Conservation (phyloP, 1,140 invertebrate species). For the Lasioglossum albipes region DNA sequence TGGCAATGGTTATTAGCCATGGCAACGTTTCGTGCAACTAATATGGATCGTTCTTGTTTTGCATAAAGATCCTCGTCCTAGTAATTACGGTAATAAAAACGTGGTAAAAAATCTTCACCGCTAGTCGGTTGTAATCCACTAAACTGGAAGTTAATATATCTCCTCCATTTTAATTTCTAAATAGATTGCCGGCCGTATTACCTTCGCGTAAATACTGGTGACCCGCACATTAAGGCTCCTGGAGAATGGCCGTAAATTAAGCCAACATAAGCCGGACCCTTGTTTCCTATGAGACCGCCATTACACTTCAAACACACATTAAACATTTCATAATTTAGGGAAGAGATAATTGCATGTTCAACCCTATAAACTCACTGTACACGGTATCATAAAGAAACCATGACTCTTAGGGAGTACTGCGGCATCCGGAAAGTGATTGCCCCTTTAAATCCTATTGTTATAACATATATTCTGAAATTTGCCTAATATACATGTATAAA, state of each 20-base stretch:
- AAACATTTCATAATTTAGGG: constrained; percentile 28
- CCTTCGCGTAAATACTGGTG: background rate
- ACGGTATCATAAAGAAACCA: background rate
- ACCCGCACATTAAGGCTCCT: constrained; percentile 8
- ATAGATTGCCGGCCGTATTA: background rate
- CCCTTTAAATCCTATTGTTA: too few relatives aligned
- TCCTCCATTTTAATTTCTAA: background rate
- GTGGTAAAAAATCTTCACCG: too few relatives aligned
- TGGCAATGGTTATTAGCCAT: too few relatives aligned
- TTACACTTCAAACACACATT: constrained; percentile 26
- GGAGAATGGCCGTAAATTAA: constrained; percentile 17
- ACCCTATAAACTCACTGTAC: background rate
- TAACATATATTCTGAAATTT: too few relatives aligned
- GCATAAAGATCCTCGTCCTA: too few relatives aligned
- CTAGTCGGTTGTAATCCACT: background rate
- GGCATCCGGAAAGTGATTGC: background rate
- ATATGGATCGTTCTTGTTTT: too few relatives aligned
- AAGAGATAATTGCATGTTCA: constrained; percentile 14
- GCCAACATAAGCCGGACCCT: constrained; percentile 3
- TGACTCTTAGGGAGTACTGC: background rate
- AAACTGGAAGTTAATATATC: background rate
- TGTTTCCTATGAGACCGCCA: constrained; percentile 6
- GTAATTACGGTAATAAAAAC: too few relatives aligned
- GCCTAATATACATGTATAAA: too few relatives aligned
- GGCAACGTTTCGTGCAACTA: too few relatives aligned